A percentile compares a stretch with the other conserved stretches of the same genome.
phyloP scores from a whole-genome alignment of 2,113 vertebrate genomes.

The Pithys albifrons region DNA sequence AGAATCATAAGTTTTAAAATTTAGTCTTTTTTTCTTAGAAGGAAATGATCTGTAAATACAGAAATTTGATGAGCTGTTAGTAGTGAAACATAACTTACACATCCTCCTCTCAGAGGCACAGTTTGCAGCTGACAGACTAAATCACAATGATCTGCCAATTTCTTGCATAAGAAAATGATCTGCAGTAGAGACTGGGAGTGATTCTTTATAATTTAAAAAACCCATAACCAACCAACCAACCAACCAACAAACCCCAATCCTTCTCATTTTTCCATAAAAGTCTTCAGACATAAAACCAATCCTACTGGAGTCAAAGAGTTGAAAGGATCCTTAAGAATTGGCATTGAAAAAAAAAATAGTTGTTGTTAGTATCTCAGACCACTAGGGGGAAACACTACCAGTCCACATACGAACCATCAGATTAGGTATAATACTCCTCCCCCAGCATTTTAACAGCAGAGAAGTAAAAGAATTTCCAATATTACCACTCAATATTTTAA shows the following conservation, averaged over 20 bases:
- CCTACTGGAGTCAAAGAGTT: neutral
- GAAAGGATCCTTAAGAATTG: neutral
- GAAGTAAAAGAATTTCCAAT: neutral
- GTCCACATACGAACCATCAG: neutral
- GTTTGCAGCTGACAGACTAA: neutral
- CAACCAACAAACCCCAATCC: neutral
- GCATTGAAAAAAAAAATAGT: neutral
- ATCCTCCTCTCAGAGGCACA: neutral
- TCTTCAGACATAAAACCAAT: neutral
- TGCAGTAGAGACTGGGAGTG: neutral
- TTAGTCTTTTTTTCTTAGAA: neutral
- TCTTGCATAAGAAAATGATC: neutral
- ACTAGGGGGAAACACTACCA: neutral
- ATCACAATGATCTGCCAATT: neutral
- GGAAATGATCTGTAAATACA: neutral
- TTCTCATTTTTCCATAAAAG: neutral
- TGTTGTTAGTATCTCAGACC: neutral
- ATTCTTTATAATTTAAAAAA: neutral
- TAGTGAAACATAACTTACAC: neutral
- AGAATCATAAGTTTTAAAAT: neutral
- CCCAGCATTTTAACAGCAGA: neutral
- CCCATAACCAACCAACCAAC: neutral
- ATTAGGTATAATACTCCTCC: neutral
- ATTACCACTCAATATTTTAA: neutral
- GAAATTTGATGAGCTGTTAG: neutral